Evolutionary conservation across 2,888 invertebrate genomes (phyloP), one percentile per base, ranked within the genome.

Genomic region (Drosophila pullipes): DNA sequence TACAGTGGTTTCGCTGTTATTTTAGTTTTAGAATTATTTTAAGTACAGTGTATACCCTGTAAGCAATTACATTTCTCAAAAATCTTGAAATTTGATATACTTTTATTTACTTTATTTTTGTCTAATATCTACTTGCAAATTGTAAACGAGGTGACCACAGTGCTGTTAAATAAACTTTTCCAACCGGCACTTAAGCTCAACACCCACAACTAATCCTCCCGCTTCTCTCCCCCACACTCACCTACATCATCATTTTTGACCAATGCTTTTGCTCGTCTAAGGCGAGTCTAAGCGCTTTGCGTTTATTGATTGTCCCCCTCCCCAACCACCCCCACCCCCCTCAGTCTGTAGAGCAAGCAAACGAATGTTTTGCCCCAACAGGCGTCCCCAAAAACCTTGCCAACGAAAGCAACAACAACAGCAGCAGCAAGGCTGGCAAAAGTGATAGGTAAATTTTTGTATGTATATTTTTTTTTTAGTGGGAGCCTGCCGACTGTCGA

Each of bases 371-470:
- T 52, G 66, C 70, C 65, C 78, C 73, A 76, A 83, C 70, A 82
- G 74, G 72, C 83, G 75, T 73, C 71, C 78, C 83, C 83, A 83
- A 85, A 85, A 83, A 83, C 83, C 82, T 83, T 83, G 82, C 75
- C 75, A 74, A 69, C 83, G 70, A 72, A 78, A 70, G 69, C 83
- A 66, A 61, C 76, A 39, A 41, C 71, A 67, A 58, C 62, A 61
- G 63, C 68, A 71, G 57, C 28, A 22, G 44, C 61, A 50, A 60
- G 72, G 60, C 81, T 55, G 68, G 55, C 55, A 22, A 55, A 81
- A 85, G 78, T 85, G 83, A 86, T 89, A 89, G 85, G 58, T 58
- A 44, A 67, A 88, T 83, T 83, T 88, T 81, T 75, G 89, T 85
- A 81, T 85, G 89, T 85, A 85, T 85, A 81, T 85, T 77, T 83